A percentile compares a stretch with the other conserved stretches of the same genome.
These are phyloP conservation scores for Microcebus lehilahytsara DNA, from an alignment of 2,113 vertebrate species.

Conservation along the genomic window DNA sequence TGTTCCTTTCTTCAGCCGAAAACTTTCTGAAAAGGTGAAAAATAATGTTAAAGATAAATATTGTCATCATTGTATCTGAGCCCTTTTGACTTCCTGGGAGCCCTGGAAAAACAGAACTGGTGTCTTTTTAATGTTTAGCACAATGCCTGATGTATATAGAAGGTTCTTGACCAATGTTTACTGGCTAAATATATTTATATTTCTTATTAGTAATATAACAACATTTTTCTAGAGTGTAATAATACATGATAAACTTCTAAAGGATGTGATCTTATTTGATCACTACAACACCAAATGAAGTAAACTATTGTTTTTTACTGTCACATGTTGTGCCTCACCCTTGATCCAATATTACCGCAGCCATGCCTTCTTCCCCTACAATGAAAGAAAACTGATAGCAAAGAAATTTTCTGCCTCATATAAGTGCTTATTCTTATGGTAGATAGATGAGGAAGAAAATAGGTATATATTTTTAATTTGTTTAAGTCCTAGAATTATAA, in stretches of 20 bases:
- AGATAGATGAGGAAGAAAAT: background rate
- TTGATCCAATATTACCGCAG: background rate
- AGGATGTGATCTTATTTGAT: conserved; percentile 19
- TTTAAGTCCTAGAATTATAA: background rate
- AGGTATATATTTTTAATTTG: background rate
- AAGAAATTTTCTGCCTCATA: background rate
- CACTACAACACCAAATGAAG: background rate
- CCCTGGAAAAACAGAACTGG: background rate
- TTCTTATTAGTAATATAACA: background rate
- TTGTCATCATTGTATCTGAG: background rate
- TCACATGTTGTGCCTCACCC: background rate
- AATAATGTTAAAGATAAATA: background rate
- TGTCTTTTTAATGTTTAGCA: conserved; percentile 15
- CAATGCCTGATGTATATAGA: background rate
- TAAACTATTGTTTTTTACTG: conserved; percentile 3
- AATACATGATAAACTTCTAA: background rate
- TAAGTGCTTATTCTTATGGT: background rate
- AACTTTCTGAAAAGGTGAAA: conserved; percentile 28
- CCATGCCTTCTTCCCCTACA: background rate
- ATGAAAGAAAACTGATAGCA: conserved; percentile 10
- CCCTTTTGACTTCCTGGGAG: background rate
- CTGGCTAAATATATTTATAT: conserved; percentile 9
- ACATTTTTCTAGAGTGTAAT: background rate
- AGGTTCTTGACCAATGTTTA: background rate
- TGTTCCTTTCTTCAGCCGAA: background rate